Conservation (phyloP, 2,888 invertebrate species). For the Galerucella calmariensis region DNA sequence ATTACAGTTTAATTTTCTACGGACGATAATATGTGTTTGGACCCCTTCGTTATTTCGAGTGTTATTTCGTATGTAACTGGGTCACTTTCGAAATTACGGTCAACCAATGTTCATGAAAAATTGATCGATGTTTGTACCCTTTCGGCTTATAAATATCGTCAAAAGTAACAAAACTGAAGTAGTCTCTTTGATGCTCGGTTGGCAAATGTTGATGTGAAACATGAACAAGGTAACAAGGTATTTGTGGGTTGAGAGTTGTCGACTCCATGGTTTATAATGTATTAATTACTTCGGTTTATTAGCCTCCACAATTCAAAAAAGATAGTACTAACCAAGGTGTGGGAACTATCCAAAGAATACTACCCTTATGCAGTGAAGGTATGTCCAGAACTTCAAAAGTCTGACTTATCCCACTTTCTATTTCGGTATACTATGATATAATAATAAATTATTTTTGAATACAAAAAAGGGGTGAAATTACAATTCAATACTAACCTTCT, state of each 20-base stretch:
- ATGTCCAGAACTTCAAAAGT: no score
- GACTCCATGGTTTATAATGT: not conserved
- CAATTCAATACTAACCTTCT: not conserved
- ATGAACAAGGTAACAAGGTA: not conserved
- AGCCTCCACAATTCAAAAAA: no score
- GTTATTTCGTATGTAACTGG: conserved; percentile 4
- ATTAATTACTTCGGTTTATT: not conserved
- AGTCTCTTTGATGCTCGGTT: not conserved
- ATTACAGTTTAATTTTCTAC: not conserved
- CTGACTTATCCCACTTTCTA: no score
- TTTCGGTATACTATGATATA: no score
- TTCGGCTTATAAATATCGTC: not conserved
- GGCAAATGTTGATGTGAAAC: not conserved
- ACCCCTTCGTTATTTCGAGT: conserved; percentile 1
- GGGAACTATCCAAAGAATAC: no score
- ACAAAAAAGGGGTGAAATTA: not conserved
- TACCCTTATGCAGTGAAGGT: no score
- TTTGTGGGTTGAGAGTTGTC: not conserved
- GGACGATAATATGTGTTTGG: not conserved
- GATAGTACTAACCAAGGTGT: no score
- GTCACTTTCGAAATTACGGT: conserved; percentile 2
- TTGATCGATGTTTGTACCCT: not conserved
- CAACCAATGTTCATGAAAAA: not conserved
- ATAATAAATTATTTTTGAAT: not conserved
- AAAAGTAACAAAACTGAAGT: not conserved